Evolutionary conservation across 2,113 vertebrate species (phyloP), one percentile per base, ranked within the genome.

Genomic region (Xiphophorus hellerii): DNA sequence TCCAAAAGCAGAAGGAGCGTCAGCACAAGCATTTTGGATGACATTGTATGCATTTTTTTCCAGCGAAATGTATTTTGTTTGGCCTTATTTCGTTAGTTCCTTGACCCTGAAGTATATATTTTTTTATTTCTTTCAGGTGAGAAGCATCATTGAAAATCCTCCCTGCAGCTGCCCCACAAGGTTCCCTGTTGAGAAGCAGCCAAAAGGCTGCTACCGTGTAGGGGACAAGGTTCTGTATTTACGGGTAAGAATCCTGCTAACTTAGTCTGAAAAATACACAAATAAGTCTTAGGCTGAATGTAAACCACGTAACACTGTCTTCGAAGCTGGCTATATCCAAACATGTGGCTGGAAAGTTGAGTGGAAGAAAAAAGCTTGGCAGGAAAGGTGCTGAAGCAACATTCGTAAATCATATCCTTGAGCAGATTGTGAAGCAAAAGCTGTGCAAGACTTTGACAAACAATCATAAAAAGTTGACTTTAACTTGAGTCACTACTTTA

Each of bases 221-320:
- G 98, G 98, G 74, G 98, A 99, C 76, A 99, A 99, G 95, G 96
- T 99, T 74, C 96, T 99, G 44, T 99, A 98, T 76, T 96, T 99
- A 73, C 95, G 98, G 94, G 98, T 99, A 94, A 96, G 93, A 81
- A 30, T 73, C 31, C 62, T 2, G 1, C 44, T 42, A 12, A 66
- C 2, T 8, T 17, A 29, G 10, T n/a, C 42, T 54, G 3, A 66
- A 12, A 39, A 51, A 42, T 12, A 73, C 2, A 54, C 39, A 9
- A 25, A 13, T 79, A 39, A 68, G 31, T 37, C 22, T 13, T 33
- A 60, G 10, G 60, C 22, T 20, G 22, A 4, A 28, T 44, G 22
- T 58, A 10, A 29, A 5, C 15, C 27, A 48, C 28, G 27, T 28
- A 42, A 6, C 3, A 15, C 10, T 22, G 31, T 3, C 31, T 35